Base-by-base conservation (phyloP, 2,113 vertebrate species). In the Aspiorhynchus laticeps region DNA sequence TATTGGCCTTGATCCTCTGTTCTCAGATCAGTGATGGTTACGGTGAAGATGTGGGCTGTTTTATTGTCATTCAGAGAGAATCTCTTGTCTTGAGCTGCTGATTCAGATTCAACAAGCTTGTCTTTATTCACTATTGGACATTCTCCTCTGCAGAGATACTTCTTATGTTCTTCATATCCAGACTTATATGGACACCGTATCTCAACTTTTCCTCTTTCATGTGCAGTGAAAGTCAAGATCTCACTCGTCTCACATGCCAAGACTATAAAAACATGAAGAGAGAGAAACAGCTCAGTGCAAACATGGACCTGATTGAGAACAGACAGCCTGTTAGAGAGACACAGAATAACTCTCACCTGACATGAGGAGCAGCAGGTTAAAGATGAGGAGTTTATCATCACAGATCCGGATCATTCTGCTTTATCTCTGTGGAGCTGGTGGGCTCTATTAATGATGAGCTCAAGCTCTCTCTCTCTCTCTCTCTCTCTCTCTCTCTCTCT, bases 331-430 rank as follows among this genome's bases (percentile, higher is more conserved):
- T 61, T 5, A 53, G 46, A 78, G 15, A 48, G 0, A 51, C 21
- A 75, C 24, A 48, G 26, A 51, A 51, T 63, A 67, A 65, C 33
- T 26, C 80, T 81, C 43, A 81, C 80, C 80, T 81, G 80, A 41
- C 12, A 21, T 28, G 80, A 65, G n/a, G 56, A 80, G 11, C 79
- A 63, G 12, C 38, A 67, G 59, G 14, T 28, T 11, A 26, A 82
- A 48, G 10, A 67, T 63, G n/a, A 82, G 61, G 9, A 19, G 36
- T 46, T 46, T 46, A 21, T 82, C 7, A 3, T 36, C 36, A 67
- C 24, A 82, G n/a, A 46, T 65, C n/a, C 0, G 8, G 1, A 48
- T 65, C 80, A 31, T 65, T 46, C 80, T 46, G 43, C 17, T 53
- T 7, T 5, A 2, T 69, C n/a, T 46, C n/a, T 69, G 15, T 33